Evolutionary conservation across 1,140 invertebrate genomes (phyloP).

Genomic region (Lithobius niger): DNA sequence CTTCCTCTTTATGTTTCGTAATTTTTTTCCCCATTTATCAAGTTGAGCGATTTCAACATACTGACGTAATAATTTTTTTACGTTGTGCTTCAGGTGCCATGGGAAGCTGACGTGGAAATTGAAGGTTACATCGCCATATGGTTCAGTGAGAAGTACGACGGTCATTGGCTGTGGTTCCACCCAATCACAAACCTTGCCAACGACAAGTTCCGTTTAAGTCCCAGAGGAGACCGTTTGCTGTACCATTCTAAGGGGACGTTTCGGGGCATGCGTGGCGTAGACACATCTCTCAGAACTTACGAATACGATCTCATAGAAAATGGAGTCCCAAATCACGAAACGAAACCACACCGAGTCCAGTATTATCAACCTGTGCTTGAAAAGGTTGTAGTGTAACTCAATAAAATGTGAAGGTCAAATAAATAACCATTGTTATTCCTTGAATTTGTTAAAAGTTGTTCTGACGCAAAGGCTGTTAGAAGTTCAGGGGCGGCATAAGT

Average conservation of each 20-base stretch:
- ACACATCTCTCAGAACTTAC: not conserved
- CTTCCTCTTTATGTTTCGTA: too few relatives aligned
- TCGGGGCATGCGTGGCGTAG: not conserved
- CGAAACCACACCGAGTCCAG: not conserved
- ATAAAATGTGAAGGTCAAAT: not conserved
- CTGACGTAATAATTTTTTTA: not conserved
- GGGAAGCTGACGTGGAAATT: not conserved
- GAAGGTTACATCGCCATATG: not conserved
- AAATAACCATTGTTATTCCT: not conserved
- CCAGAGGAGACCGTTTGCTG: not conserved
- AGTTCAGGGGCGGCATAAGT: too few relatives aligned
- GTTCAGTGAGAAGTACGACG: not conserved
- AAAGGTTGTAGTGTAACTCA: not conserved
- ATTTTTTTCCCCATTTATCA: too few relatives aligned
- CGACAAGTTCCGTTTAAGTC: not conserved
- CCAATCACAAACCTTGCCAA: not conserved
- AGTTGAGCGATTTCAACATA: too few relatives aligned
- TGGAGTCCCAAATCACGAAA: not conserved
- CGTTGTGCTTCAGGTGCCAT: not conserved
- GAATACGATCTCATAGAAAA: not conserved
- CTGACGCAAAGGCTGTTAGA: too few relatives aligned
- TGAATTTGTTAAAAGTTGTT: too few relatives aligned
- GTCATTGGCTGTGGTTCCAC: conserved; percentile 1
- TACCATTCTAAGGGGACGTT: not conserved
- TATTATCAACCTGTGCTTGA: not conserved